phyloP scores from a whole-genome alignment of 2,888 invertebrate genomes.

The Apamea crenata region DNA sequence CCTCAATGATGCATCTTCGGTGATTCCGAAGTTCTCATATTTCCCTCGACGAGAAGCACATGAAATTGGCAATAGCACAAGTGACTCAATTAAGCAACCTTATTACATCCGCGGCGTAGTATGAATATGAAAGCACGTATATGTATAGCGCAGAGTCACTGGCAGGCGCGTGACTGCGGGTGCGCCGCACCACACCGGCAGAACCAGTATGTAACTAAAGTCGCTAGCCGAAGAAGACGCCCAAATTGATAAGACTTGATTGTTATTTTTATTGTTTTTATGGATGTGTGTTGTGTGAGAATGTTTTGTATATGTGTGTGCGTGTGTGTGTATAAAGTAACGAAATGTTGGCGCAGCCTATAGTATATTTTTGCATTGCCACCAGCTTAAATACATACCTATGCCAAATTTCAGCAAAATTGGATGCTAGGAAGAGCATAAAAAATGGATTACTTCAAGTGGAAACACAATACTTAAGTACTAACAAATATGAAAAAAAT shows the following conservation, averaged over 20 bases:
- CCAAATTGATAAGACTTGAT: neutral
- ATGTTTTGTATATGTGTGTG: neutral
- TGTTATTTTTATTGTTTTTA: neutral
- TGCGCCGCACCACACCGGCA: too few species aligned
- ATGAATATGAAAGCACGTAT: too few species aligned
- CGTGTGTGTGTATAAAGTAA: neutral
- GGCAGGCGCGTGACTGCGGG: neutral
- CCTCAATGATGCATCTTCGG: too few species aligned
- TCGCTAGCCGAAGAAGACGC: neutral
- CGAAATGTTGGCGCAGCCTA: neutral
- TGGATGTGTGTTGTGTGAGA: neutral
- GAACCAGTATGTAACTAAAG: neutral
- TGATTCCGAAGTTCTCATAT: too few species aligned
- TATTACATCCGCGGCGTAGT: neutral
- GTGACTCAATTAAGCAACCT: neutral
- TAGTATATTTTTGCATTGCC: neutral
- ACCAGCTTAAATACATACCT: neutral
- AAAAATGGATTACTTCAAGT: neutral
- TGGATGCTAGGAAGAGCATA: neutral
- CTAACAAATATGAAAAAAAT: neutral
- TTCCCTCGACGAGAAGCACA: neutral
- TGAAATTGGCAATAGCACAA: neutral
- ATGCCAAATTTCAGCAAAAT: neutral
- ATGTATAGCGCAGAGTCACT: neutral
- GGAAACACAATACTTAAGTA: neutral